Conservation (phyloP, 2,113 vertebrate genomes). For the Catharus minimus region DNA sequence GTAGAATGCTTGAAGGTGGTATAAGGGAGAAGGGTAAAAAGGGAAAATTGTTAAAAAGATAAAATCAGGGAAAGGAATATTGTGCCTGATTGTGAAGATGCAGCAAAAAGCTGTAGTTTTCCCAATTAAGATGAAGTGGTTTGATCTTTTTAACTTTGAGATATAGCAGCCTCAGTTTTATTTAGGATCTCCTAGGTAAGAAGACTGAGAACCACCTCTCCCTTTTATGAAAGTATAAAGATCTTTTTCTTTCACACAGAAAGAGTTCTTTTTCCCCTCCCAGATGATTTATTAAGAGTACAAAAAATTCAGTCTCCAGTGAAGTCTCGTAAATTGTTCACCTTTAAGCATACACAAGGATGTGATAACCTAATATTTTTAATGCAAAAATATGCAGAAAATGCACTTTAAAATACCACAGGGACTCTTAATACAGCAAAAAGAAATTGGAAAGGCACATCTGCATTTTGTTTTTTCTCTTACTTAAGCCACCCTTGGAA, state of each 20-base stretch:
- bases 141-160: not conserved
- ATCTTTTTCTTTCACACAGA: not conserved
- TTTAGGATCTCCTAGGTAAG: not conserved
- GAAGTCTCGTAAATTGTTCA: slow-evolving; percentile 15
- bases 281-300: slow-evolving; percentile 31
- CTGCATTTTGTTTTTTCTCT: slow-evolving; percentile 47
- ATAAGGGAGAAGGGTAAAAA: not conserved
- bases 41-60: not conserved
- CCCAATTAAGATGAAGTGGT: not conserved
- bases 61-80: not conserved
- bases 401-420: slow-evolving; percentile 17
- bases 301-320: slow-evolving; percentile 27
- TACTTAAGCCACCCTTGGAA: not conserved
- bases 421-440: not conserved
- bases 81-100: not conserved
- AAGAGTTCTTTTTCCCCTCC: not conserved
- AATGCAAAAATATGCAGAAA: slow-evolving; percentile 54
- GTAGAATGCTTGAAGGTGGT: not conserved
- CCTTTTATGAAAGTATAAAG: slow-evolving; percentile 7
- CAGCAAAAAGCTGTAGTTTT: not conserved
- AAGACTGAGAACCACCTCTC: not conserved
- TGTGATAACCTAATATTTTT: slow-evolving; percentile 46
- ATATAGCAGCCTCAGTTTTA: not conserved
- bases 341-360: slow-evolving; percentile 16
- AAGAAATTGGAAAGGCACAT: not conserved